phyloP scores from a whole-genome alignment of 2,113 vertebrate species.

The Psephotus haematonotus region DNA sequence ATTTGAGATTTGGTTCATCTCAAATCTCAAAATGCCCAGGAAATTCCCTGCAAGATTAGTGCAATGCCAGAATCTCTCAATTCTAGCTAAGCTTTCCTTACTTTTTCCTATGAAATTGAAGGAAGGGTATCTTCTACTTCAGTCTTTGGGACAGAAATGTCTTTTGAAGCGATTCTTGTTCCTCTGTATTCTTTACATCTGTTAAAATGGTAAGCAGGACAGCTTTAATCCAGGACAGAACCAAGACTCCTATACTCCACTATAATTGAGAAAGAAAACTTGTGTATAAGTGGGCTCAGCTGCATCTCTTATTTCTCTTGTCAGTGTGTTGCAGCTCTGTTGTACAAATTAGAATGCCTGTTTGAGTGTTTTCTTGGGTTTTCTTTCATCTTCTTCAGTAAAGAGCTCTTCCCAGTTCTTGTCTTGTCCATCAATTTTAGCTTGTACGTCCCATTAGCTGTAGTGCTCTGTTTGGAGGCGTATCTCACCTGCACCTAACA shows the following conservation, averaged over 20 bases:
- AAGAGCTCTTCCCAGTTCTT: background rate
- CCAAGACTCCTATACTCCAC: background rate
- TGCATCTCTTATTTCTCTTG: background rate
- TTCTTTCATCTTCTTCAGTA: background rate
- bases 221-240: background rate
- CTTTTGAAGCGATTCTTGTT: background rate
- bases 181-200: background rate
- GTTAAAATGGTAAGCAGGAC: background rate
- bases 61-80: background rate
- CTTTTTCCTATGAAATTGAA: background rate
- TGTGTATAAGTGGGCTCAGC: background rate
- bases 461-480: background rate
- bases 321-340: background rate
- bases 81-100: background rate
- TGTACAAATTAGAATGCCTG: background rate
- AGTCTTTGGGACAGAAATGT: background rate
- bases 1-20: background rate
- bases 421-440: background rate
- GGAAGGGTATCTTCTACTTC: background rate
- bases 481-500: background rate
- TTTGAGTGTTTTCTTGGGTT: background rate
- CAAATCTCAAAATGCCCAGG: background rate
- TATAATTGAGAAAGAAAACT: background rate
- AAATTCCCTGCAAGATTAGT: background rate
- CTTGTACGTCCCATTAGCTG: background rate